Percentiles rank a stretch among this genome's conserved stretches.
These are phyloP conservation scores for Drosophila cognata DNA, from an alignment of 2,888 invertebrate genomes.

Conservation along the genomic window DNA sequence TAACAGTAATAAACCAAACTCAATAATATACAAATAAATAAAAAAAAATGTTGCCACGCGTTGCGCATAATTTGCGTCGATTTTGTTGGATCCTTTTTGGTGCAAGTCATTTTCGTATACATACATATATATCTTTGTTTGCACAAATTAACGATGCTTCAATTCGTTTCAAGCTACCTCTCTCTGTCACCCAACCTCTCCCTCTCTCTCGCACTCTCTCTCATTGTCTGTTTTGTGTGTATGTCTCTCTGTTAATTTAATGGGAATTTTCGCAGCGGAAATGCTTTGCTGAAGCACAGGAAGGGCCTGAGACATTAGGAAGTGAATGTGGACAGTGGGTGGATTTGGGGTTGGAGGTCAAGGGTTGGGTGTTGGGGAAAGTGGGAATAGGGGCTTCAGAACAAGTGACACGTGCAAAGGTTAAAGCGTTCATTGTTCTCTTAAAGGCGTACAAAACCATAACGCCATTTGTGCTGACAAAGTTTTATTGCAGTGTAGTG, in stretches of 20 bases:
- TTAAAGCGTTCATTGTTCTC: slow-evolving; percentile 67
- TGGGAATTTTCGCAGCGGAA: slow-evolving; percentile 77
- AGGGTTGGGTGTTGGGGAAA: not conserved
- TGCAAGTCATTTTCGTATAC: slow-evolving; percentile 32
- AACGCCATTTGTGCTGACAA: slow-evolving; percentile 53
- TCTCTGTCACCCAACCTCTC: slow-evolving; percentile 27
- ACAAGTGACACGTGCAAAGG: slow-evolving; percentile 66
- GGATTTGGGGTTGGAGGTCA: too few relatives aligned
- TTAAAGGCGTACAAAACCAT: slow-evolving; percentile 61
- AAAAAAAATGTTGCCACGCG: slow-evolving; percentile 30
- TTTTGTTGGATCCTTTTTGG: slow-evolving; percentile 31
- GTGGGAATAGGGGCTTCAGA: not conserved
- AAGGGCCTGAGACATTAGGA: slow-evolving; percentile 37
- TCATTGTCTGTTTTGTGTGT: slow-evolving; percentile 12
- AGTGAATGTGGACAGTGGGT: not conserved
- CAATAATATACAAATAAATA: not conserved
- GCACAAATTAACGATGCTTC: slow-evolving; percentile 77
- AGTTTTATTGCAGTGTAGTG: not conserved
- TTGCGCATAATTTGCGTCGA: slow-evolving; percentile 63
- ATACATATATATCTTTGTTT: slow-evolving; percentile 54
- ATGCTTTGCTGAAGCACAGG: slow-evolving; percentile 53
- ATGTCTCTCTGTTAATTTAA: slow-evolving; percentile 66
- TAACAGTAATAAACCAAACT: slow-evolving; percentile 3
- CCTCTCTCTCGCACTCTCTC: slow-evolving; percentile 12
- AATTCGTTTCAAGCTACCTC: slow-evolving; percentile 38